Evolutionary conservation across 2,113 vertebrate genomes (phyloP), one percentile per base, ranked within the genome.

Genomic region (Holacanthus passer): DNA sequence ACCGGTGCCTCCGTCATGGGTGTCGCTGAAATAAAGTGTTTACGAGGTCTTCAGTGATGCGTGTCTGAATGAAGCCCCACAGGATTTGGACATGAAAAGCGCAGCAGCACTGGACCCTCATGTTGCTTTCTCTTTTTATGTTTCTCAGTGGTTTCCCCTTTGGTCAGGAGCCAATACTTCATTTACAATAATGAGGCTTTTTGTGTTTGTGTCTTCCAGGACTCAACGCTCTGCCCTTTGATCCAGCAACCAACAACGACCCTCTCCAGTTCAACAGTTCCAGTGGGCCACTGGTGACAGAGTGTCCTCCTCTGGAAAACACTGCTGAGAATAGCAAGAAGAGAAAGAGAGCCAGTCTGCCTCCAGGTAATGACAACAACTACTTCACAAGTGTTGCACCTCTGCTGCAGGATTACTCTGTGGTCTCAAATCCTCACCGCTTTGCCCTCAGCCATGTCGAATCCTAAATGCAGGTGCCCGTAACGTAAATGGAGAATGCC

Each of bases 181-280:
- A 27, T 55, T 63, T 13, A 20, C 55, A 53, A 0, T 68, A 63
- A 67, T n/a, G n/a, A 71, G n/a, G 5, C 8, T 7, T 68, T 89
- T 12, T 91, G 24, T 83, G 66, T 86, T 67, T 79, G 19, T 82
- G 56, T 90, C 65, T 87, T 74, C 56, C 92, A 99, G 98, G 96
- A 83, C 95, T 98, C 92, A 97, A 94, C 93, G 91, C 95, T 69
- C 91, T 98, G 87, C 84, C 97, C 84, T 97, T 98, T 86, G 97
- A 96, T 88, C 96, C 97, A 59, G 85, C 95, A 77, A 83, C 92
- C 93, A 95, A 91, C 94, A 96, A 92, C 83, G 94, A 97, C 69
- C 90, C 96, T 45, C 92, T 97, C 86, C 97, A 96, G 73, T 95
- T 97, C 80, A 93, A 81, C 93, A 83, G 90, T 19, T 64, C 96